Base-by-base conservation (phyloP, 1,140 invertebrate genomes). In the Zaprionus tsacasi region DNA sequence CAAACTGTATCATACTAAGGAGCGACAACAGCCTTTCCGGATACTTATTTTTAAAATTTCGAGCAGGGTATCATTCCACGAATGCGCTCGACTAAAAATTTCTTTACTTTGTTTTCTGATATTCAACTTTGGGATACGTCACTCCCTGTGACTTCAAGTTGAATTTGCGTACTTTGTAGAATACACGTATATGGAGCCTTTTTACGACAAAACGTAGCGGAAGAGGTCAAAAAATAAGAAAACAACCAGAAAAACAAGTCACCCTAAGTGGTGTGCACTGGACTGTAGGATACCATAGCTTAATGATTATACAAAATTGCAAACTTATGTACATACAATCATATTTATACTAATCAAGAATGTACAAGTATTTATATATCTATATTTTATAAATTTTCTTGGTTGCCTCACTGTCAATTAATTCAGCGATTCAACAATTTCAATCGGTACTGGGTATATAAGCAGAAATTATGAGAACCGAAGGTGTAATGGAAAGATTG, bases 391-490 rank as follows among this genome's bases (percentile, higher is more conserved):
- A n/a, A 15, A 4, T 30, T 5, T 30, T 30, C 33, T 35, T 35
- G 6, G n/a, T 2, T 48, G 27, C 30, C 4, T 27, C 36, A 66
- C 48, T 30, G 27, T 6, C 27, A 30, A 57, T 68, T 56, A 66
- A 66, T 72, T n/a, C 25, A 33, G 7, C 21, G 12, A 8, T 50
- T 17, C 36, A 66, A 15, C 68, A 27, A 55, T 27, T n/a, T n/a
- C 13, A 38, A n/a, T 38, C 4, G 13, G n/a, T 48, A n/a, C 36
- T 15, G n/a, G 6, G 17, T 38, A 58, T 21, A 55, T 57, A 57
- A 63, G 63, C 58, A 75, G 70, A 82, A 87, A 82, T 67, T 72
- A 87, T 88, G 68, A 78, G 58, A 66, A 75, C 79, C 81, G 65
- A 79, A 82, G 35, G 72, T 79, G 83, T 81, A 74, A 77, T 82